Base-by-base conservation (phyloP, 2,113 vertebrate genomes). In the Oreocharis arfaki region DNA sequence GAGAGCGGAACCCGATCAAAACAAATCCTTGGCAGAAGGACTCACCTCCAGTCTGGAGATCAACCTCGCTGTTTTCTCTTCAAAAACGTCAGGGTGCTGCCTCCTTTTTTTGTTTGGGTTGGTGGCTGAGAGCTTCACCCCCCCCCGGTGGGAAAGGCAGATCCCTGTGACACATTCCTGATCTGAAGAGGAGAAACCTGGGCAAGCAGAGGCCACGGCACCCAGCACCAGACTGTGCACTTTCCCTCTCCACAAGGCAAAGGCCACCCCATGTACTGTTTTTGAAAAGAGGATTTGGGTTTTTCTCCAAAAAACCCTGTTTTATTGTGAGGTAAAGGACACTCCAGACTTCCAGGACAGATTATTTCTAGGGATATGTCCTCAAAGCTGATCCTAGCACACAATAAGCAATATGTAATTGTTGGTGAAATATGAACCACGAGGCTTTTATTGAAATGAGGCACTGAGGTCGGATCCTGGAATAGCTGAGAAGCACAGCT, bases 91-190 rank as follows among this genome's bases (percentile, higher is more conserved):
- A 64, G 61, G 73, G 77, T 73, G 39, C 85, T 91, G 16, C 32
- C 37, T 96, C 67, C 64, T 27, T 18, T 23, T 23, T 94, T 94
- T 96, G 47, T 96, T 96, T 97, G 82, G 46, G 57, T 73, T 87
- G 85, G 28, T 95, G 70, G 91, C 70, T 90, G 97, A 97, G 78
- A 82, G 55, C 63, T 95, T 94, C 84, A 91, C 49, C 65, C 41
- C 49, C 65, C 41, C 1, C 13, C 80, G 75, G 60, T 97, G 89
- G 88, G 95, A 97, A 96, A 98, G 81, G 90, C 88, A 76, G 69
- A 33, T 81, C 52, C 95, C 76, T 93, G 68, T 97, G 93, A 79
- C 92, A 87, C 53, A 41, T 96, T 65, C 65, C 82, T 89, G 61
- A 42, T 84, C 10, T 64, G 27, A 30, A 32, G 41, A 78, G 30